phyloP scores from a whole-genome alignment of 2,888 invertebrate species.

The Nomada lathburiana region DNA sequence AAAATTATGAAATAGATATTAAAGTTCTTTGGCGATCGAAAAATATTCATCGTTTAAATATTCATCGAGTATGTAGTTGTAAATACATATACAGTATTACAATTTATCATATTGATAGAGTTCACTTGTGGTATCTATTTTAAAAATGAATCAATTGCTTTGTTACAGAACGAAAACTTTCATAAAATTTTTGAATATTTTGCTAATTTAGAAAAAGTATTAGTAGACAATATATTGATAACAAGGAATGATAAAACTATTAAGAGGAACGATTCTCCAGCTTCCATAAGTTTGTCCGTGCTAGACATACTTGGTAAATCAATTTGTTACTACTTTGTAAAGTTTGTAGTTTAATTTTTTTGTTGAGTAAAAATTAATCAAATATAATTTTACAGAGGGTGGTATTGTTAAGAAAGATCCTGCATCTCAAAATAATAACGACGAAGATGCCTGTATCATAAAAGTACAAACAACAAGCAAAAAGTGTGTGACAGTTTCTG shows the following conservation, averaged over 20 bases:
- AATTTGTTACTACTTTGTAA: background rate
- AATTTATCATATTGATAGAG: background rate
- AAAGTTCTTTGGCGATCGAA: slow-evolving; percentile 79
- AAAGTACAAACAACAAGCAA: slow-evolving; percentile 77
- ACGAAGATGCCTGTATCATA: slow-evolving; percentile 72
- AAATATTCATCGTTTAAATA: slow-evolving; percentile 71
- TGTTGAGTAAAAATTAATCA: background rate
- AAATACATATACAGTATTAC: background rate
- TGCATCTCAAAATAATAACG: slow-evolving; percentile 11
- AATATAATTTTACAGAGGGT: slow-evolving; percentile 72
- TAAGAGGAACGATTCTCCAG: slow-evolving; percentile 75
- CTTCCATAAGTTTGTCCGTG: slow-evolving; percentile 74
- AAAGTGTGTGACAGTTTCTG: slow-evolving; percentile 67
- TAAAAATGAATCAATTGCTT: background rate
- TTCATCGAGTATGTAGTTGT: slow-evolving; percentile 67
- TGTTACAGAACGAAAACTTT: slow-evolving; percentile 76
- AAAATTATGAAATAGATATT: slow-evolving; percentile 74
- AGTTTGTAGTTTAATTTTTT: background rate
- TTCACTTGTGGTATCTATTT: background rate
- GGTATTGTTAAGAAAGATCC: slow-evolving; percentile 71
- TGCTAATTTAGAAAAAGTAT: slow-evolving; percentile 75
- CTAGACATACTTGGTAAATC: slow-evolving; percentile 79
- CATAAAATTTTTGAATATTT: slow-evolving; percentile 76
- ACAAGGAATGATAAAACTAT: slow-evolving; percentile 72
- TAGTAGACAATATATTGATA: slow-evolving; percentile 75